These are phyloP conservation scores for Orientallactaga bullata DNA, from an alignment of 2,113 vertebrate genomes.

Conservation along the genomic window DNA sequence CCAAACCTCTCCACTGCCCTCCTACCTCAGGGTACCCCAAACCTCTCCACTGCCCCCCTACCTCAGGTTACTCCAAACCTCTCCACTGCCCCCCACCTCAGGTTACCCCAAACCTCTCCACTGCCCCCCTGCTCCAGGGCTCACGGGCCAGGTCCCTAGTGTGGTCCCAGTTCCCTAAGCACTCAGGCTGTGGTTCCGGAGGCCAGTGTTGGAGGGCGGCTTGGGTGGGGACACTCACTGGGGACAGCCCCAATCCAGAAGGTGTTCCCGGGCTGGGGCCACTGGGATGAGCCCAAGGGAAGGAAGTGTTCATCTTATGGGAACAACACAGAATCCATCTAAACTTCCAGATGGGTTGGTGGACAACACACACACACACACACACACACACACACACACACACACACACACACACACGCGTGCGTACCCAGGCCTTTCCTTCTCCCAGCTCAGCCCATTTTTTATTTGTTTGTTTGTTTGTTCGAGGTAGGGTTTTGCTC, in stretches of 20 bases:
- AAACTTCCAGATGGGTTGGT: neutral
- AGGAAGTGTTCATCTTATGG: accelerated
- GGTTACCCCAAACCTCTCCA: neutral
- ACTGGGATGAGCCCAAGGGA: neutral
- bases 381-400: neutral
- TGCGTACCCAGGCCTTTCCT: neutral
- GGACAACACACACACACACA: neutral
- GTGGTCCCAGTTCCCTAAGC: neutral
- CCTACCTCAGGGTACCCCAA: no score
- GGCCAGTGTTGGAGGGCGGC: neutral
- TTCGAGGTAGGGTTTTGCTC: no score
- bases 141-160: neutral
- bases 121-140: neutral
- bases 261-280: neutral
- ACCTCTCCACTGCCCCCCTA: no score
- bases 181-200: neutral
- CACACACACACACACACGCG: neutral
- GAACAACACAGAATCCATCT: neutral
- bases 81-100: no score
- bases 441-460: neutral
- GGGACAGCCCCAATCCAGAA: neutral
- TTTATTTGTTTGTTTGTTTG: no score
- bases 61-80: no score
- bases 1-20: no score
- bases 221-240: neutral